A percentile compares a stretch with the other conserved stretches of the same genome.
Evolutionary conservation across 2,888 invertebrate genomes (phyloP).

Genomic region (Heliconius cydno): DNA sequence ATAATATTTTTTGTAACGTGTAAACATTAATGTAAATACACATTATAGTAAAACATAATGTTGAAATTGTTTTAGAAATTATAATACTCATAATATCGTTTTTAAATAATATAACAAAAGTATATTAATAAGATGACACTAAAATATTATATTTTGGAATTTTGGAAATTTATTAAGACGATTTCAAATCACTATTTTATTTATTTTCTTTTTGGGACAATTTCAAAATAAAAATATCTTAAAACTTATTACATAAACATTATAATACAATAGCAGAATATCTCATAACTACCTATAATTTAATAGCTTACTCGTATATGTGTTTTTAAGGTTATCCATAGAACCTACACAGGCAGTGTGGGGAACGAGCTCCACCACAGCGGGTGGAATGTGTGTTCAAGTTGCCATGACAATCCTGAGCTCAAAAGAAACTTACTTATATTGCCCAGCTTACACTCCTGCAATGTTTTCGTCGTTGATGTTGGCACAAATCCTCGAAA

Average conservation of each 20-base stretch:
- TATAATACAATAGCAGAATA: neutral
- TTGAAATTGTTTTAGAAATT: too few species aligned
- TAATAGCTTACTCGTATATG: neutral
- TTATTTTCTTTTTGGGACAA: too few species aligned
- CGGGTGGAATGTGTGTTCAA: slow-evolving; percentile 98
- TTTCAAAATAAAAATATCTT: too few species aligned
- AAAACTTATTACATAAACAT: neutral
- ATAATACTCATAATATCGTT: too few species aligned
- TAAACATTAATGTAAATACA: too few species aligned
- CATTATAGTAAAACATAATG: too few species aligned
- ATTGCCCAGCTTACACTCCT: slow-evolving; percentile 91
- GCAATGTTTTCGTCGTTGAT: slow-evolving; percentile 93
- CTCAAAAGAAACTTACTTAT: slow-evolving; percentile 90
- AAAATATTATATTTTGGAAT: too few species aligned
- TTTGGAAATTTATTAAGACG: too few species aligned
- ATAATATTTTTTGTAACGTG: too few species aligned
- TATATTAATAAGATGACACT: too few species aligned
- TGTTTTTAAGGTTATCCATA: slow-evolving; percentile 89
- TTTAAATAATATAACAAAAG: too few species aligned
- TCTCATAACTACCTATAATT: neutral
- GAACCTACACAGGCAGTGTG: slow-evolving; percentile 88
- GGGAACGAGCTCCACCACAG: slow-evolving; percentile 97
- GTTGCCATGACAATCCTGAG: slow-evolving; percentile 87
- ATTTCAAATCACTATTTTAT: too few species aligned
- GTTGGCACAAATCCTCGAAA: slow-evolving; percentile 87